phyloP scores from a whole-genome alignment of 1,140 invertebrate species.

The Protaetia brevitarsis region DNA sequence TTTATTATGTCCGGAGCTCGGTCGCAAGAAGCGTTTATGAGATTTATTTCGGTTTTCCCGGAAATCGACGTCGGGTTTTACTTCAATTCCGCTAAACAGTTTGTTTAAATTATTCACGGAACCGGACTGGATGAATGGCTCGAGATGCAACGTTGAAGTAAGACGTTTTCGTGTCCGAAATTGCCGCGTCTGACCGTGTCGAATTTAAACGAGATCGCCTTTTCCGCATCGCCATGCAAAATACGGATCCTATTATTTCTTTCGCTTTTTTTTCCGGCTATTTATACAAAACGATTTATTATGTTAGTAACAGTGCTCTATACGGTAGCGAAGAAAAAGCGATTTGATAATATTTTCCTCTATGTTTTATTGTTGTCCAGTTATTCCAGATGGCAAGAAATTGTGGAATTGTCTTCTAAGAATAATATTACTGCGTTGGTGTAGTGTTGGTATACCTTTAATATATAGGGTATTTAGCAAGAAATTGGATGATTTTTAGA shows the following conservation, averaged over 20 bases:
- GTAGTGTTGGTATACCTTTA: too few relatives aligned
- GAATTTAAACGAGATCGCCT: constrained; percentile 9
- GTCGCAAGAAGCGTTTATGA: too few relatives aligned
- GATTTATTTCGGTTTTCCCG: neutral
- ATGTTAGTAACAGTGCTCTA: neutral
- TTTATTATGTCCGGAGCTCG: too few relatives aligned
- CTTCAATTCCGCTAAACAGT: constrained; percentile 6
- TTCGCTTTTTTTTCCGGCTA: neutral
- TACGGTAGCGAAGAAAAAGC: neutral
- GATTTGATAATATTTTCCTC: neutral
- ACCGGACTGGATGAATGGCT: neutral
- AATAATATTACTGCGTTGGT: too few relatives aligned
- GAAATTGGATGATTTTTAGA: too few relatives aligned
- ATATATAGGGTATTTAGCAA: too few relatives aligned
- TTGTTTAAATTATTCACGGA: constrained; percentile 15
- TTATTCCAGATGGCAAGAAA: too few relatives aligned
- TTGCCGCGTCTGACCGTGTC: constrained; percentile 4
- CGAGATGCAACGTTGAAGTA: neutral
- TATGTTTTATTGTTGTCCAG: neutral
- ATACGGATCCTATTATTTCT: neutral
- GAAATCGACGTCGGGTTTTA: neutral
- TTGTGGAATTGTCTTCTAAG: too few relatives aligned
- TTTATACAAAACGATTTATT: neutral
- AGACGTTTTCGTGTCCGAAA: constrained; percentile 9
- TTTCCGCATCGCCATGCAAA: constrained; percentile 3